Evolutionary conservation across 2,888 invertebrate species (phyloP).

Genomic region (Dysmachus trigonus): DNA sequence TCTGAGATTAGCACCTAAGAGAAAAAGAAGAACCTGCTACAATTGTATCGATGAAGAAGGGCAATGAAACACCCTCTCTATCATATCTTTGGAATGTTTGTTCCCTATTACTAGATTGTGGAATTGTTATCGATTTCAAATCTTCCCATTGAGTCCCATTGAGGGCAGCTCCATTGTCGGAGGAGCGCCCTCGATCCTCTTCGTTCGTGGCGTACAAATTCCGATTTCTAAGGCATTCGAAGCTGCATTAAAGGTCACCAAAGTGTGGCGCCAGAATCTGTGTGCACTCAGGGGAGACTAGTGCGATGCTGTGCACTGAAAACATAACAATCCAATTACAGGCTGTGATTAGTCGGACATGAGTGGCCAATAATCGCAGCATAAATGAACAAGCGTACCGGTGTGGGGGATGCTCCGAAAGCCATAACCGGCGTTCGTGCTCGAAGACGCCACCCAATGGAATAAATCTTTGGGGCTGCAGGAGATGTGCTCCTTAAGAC

Average conservation of each 20-base stretch:
- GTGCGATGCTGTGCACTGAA: neutral
- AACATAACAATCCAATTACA: conserved; percentile 32
- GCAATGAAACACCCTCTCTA: neutral
- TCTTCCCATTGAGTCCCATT: neutral
- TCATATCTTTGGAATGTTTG: conserved; percentile 1
- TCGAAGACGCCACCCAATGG: neutral
- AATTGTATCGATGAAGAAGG: neutral
- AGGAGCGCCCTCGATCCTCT: neutral
- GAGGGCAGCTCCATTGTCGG: neutral
- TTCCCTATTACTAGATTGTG: neutral
- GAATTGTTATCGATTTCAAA: conserved; percentile 16
- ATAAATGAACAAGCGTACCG: neutral
- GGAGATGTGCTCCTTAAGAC: conserved; percentile 15
- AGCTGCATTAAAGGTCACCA: neutral
- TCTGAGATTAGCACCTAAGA: neutral
- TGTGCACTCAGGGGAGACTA: neutral
- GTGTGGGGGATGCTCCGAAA: neutral
- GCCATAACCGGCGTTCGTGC: neutral
- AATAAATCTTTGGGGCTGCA: conserved; percentile 6
- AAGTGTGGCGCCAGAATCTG: neutral
- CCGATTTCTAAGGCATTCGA: neutral
- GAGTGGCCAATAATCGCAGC: conserved; percentile 5
- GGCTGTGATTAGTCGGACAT: neutral
- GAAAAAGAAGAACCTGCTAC: neutral
- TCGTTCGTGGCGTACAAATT: neutral